A percentile compares a stretch with the other conserved stretches of the same genome.
Conservation (phyloP, 1,140 invertebrate species). For the Druon quercuslanigerum region DNA sequence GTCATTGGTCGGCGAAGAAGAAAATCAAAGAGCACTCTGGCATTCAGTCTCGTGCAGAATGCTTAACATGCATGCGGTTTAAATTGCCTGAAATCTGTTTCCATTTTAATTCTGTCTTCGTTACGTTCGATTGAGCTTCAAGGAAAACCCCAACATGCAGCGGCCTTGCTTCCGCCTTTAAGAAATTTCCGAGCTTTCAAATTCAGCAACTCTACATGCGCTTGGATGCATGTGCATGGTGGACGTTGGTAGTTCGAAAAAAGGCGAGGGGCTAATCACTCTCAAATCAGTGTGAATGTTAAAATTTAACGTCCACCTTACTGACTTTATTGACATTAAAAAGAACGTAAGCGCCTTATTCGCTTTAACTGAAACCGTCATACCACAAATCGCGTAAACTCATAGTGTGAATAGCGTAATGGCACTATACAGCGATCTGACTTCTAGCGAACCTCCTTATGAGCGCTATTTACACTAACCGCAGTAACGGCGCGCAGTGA, state of each 20-base stretch:
- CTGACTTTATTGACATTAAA: too few relatives aligned
- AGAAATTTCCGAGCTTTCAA: slow-evolving; percentile 37
- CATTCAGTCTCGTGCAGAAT: slow-evolving; percentile 26
- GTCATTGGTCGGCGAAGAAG: not conserved
- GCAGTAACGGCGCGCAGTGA: too few relatives aligned
- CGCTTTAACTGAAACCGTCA: too few relatives aligned
- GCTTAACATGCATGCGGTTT: slow-evolving; percentile 46
- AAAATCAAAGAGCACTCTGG: slow-evolving; percentile 5
- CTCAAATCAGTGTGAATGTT: too few relatives aligned
- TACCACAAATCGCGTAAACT: too few relatives aligned
- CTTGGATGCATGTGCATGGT: slow-evolving; percentile 6
- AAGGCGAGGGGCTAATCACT: too few relatives aligned
- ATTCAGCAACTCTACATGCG: slow-evolving; percentile 34
- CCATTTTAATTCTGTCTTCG: slow-evolving; percentile 41
- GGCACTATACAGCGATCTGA: too few relatives aligned
- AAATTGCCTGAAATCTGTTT: slow-evolving; percentile 47
- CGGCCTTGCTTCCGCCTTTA: slow-evolving; percentile 46
- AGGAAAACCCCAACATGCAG: slow-evolving; percentile 48
- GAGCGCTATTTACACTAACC: too few relatives aligned
- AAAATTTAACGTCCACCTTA: too few relatives aligned
- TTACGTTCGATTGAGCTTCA: slow-evolving; percentile 54
- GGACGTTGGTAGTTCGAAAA: not conserved
- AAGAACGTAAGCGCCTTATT: too few relatives aligned
- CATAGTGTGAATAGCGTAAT: too few relatives aligned
- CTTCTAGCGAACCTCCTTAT: too few relatives aligned